Base-by-base conservation (phyloP, 23 tunicate genomes). In the Trididemnum clinides region DNA sequence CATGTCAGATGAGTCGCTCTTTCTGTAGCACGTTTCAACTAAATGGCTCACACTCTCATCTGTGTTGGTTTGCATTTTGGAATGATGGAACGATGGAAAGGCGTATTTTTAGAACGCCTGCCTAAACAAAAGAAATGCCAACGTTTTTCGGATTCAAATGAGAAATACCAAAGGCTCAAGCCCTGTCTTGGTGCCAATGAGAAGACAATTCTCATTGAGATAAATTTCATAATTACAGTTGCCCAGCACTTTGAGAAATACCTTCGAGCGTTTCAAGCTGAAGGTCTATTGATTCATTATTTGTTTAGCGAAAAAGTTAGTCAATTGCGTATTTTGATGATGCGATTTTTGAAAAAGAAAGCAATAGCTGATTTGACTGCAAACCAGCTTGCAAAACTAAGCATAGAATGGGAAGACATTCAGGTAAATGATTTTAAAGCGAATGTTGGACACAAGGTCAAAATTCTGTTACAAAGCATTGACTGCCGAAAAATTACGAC, bases 281-380 rank as follows among this genome's bases (percentile, higher is more conserved):
- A 59, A 59, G 66, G 66, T 19, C 66, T 28, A n/a, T 59, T 59
- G 66, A 28, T 59, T 10, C 66, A 59, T n/a, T 59, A 28, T 28
- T 59, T 59, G 66, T 59, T 59, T n/a, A 59, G 66, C 25, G 25
- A 59, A 59, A 25, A 59, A n/a, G 66, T 59, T 10, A 4, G 22
- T n/a, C 22, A 19, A n/a, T 5, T 59, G 20, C 25, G 66, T 19
- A 59, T 28, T 28, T 19, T 59, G 27, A 59, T 59, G 66, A 59
- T 59, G 66, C 66, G 66, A 59, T 59, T 59, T 59, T 59, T 59
- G 66, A 59, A 59, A 59, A 59, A 59, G 22, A 28, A 59, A 59
- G 66, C 66, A 15, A 28, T 59, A n/a, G 3, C 25, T 12, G 66
- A 28, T n/a, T 59, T 59, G 66, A 59, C 66, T 10, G 66, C 66